Evolutionary conservation across 2,113 vertebrate genomes (phyloP), one percentile per base, ranked within the genome.

Genomic region (Pseudolaguvia tuberculata): DNA sequence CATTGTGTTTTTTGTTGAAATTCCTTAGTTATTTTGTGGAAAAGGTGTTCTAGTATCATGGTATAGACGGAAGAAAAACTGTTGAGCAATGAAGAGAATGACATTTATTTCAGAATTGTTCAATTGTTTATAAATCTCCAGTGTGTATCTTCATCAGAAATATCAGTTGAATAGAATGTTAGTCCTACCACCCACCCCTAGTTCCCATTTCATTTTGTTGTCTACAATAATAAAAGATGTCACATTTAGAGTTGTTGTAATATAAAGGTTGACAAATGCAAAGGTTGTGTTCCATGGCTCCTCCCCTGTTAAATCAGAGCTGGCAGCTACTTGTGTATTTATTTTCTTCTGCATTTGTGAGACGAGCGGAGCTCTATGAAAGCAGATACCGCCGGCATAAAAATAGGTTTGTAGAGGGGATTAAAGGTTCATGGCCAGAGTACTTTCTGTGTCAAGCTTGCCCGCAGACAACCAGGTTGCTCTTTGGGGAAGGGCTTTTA

Each of bases 371-470:
- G 81, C 82, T 83, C 76, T 69, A 76, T 87, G 83, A 79, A 82
- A 78, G 62, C 76, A 68, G 81, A 78, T 79, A 69, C 75, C 70
- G 75, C 39, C 73, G 70, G 74, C 79, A 73, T 81, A 86, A 82
- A 88, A 83, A 86, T 83, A 86, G 85, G 82, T 78, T 83, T 83
- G 82, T 83, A 81, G 84, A 61, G 52, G 71, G 84, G 87, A 87
- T 88, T 86, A 87, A 79, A 83, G 75, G 82, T 85, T 85, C 83
- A 82, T 75, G 83, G 85, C 86, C 83, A 73, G 78, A 80, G 78
- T 59, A 76, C 47, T 75, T 85, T 79, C 70, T 74, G 73, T 81
- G 76, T 80, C 73, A 75, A 76, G 75, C 81, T 68, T 1, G 18
- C 48, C n/a, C 17, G 48, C 57, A 62, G 39, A 39, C n/a, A 12